A percentile compares a stretch with the other conserved stretches of the same genome.
These are phyloP conservation scores for Drosophila miranda DNA, from an alignment of 1,140 invertebrate species.

Conservation along the genomic window DNA sequence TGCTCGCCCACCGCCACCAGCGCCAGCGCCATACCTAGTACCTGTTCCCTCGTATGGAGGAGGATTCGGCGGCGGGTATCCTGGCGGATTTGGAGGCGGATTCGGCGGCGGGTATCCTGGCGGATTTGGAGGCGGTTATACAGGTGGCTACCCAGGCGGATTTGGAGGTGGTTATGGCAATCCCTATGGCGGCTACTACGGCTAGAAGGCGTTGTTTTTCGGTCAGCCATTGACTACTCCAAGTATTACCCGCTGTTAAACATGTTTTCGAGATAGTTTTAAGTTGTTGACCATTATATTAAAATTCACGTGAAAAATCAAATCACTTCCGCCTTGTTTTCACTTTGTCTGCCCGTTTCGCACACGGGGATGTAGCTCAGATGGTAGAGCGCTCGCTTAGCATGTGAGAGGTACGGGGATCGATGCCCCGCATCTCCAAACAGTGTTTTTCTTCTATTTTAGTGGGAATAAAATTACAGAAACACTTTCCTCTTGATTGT, in stretches of 20 bases:
- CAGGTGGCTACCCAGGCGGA: slow-evolving; percentile 39
- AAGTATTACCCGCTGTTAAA: slow-evolving; percentile 1
- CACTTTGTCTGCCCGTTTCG: not conserved
- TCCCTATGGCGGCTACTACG: slow-evolving; percentile 46
- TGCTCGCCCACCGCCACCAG: slow-evolving; percentile 23
- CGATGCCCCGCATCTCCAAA: slow-evolving; percentile 81
- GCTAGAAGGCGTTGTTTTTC: not conserved
- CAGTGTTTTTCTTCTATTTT: not conserved
- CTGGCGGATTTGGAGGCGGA: slow-evolving; percentile 16
- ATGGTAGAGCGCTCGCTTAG: slow-evolving; percentile 94
- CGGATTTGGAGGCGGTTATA: slow-evolving; percentile 37
- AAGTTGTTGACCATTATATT: slow-evolving; percentile 7
- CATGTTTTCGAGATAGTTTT: slow-evolving; percentile 6
- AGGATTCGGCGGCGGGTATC: slow-evolving; percentile 16
- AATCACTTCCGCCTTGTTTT: slow-evolving; percentile 1
- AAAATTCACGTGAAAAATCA: slow-evolving; percentile 6
- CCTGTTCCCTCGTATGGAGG: too few species aligned
- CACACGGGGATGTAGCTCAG: slow-evolving; percentile 79
- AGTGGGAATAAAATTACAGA: too few species aligned
- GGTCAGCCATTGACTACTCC: not conserved
- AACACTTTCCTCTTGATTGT: too few species aligned
- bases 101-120: slow-evolving; percentile 15
- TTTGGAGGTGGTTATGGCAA: slow-evolving; percentile 50
- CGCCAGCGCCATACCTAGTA: not conserved
- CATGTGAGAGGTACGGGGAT: slow-evolving; percentile 92